Conservation (phyloP, 30 jellyfish, hydroid and myxozoan species). For the Morbakka virulenta region DNA sequence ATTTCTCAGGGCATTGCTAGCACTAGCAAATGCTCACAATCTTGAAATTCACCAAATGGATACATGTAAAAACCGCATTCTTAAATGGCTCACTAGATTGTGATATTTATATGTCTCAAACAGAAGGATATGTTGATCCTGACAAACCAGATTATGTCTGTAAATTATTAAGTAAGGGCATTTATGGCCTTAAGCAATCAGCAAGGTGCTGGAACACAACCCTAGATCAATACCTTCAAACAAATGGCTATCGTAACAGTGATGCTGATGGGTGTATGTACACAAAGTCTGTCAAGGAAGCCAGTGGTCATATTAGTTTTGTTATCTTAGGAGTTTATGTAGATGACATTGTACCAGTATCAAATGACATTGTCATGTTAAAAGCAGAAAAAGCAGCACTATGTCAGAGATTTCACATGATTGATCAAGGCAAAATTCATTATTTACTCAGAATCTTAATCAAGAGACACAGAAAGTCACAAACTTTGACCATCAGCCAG, state of each 20-base stretch:
- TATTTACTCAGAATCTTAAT: constrained; percentile 20
- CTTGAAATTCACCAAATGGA: constrained; percentile 76
- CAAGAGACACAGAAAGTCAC: constrained; percentile 8
- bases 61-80: constrained; percentile 63
- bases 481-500: constrained; percentile 36
- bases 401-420: constrained; percentile 31
- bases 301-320: constrained; percentile 35
- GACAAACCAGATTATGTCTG: constrained; percentile 40
- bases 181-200: too few relatives aligned
- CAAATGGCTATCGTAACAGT: constrained; percentile 45
- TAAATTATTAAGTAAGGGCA: constrained; percentile 29
- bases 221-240: constrained; percentile 42
- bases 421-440: constrained; percentile 31
- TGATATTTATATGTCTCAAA: constrained; percentile 65
- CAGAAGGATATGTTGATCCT: constrained; percentile 53
- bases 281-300: constrained; percentile 29
- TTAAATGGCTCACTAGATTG: constrained; percentile 54
- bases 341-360: background rate
- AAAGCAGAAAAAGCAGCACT: constrained; percentile 11
- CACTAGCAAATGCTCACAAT: constrained; percentile 45
- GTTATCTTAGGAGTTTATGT: too few relatives aligned
- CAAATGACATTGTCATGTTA: constrained; percentile 41
- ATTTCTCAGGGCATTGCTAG: constrained; percentile 43
- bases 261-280: constrained; percentile 57
- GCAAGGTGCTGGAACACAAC: constrained; percentile 59